These are phyloP conservation scores for Panagrolaimus sp. DNA, from an alignment of 1,140 invertebrate species.

Conservation along the genomic window DNA sequence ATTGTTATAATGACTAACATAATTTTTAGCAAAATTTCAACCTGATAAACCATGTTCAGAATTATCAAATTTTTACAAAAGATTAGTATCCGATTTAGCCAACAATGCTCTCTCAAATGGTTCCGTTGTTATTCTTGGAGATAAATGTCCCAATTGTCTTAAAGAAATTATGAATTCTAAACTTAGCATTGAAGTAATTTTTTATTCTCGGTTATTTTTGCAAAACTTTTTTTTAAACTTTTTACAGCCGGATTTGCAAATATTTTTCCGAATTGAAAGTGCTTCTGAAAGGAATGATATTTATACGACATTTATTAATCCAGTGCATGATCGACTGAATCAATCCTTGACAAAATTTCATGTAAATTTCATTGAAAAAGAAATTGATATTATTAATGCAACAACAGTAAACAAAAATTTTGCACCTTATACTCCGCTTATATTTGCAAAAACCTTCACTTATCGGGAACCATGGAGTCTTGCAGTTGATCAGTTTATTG, in stretches of 20 bases:
- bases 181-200: background rate
- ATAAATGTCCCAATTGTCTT: background rate
- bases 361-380: background rate
- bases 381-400: background rate
- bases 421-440: background rate
- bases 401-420: background rate
- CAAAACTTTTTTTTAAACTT: background rate
- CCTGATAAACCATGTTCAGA: background rate
- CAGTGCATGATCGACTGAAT: background rate
- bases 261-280: background rate
- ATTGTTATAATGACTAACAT: too few relatives aligned
- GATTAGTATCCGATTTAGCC: background rate
- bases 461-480: conserved; percentile 11
- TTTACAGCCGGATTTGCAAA: background rate
- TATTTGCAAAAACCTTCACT: background rate
- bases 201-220: too few relatives aligned
- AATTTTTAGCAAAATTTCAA: background rate
- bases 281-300: background rate
- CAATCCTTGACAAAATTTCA: background rate
- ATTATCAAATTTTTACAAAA: background rate
- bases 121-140: background rate
- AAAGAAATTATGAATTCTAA: background rate
- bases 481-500: background rate
- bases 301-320: background rate
- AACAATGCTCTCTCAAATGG: background rate